Evolutionary conservation across 2,888 invertebrate species (phyloP).

Genomic region (Patella caerulea): DNA sequence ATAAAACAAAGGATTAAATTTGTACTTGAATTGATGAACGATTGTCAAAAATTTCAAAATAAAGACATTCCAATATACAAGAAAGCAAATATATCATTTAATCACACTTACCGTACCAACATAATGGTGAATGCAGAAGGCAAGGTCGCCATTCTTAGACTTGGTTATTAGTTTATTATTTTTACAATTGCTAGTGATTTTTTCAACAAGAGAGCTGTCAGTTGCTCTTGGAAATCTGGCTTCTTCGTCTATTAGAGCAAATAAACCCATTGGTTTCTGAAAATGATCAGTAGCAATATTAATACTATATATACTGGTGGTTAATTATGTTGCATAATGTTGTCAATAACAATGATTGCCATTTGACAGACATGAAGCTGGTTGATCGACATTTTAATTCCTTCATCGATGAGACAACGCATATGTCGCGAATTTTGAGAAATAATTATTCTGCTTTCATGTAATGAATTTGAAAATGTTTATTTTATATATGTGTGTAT

Average conservation of each 20-base stretch:
- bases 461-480: no score
- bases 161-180: slow-evolving; percentile 29
- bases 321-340: background rate
- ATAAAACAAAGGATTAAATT: no score
- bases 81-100: no score
- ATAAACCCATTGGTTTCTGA: slow-evolving; percentile 64
- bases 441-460: no score
- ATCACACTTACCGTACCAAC: slow-evolving; percentile 41
- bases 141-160: slow-evolving; percentile 39
- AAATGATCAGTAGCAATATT: slow-evolving; percentile 10
- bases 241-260: slow-evolving; percentile 68
- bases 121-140: slow-evolving; percentile 48
- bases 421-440: no score
- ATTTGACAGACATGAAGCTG: no score
- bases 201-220: slow-evolving; percentile 63
- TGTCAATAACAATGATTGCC: background rate
- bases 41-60: no score
- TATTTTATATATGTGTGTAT: no score
- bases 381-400: no score
- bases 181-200: slow-evolving; percentile 52
- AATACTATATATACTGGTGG: background rate
- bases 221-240: slow-evolving; percentile 63
- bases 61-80: no score
- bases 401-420: no score
- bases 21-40: no score